Evolutionary conservation across 2,888 invertebrate genomes (phyloP).

Genomic region (Sicus ferrugineus): DNA sequence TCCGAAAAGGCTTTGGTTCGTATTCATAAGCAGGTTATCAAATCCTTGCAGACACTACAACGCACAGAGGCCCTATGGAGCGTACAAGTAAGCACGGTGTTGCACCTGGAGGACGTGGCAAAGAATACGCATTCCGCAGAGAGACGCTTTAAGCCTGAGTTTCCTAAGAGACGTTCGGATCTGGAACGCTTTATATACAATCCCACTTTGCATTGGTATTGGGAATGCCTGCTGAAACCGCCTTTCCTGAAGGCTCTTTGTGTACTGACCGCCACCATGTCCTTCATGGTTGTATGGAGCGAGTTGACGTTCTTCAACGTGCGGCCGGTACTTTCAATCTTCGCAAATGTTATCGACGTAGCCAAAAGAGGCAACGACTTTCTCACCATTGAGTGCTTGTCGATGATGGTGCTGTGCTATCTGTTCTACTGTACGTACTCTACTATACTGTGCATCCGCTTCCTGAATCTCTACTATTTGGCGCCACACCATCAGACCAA

Average conservation of each 20-base stretch:
- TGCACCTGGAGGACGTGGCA: conserved; percentile 87
- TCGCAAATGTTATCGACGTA: conserved; percentile 90
- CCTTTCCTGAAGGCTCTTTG: conserved; percentile 80
- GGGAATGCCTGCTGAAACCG: conserved; percentile 85
- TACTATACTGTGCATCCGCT: conserved; percentile 93
- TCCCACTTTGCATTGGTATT: conserved; percentile 90
- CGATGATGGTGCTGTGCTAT: conserved; percentile 91
- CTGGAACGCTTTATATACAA: conserved; percentile 71
- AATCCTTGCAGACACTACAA: conserved; percentile 89
- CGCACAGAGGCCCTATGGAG: conserved; percentile 95
- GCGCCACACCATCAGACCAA: conserved; percentile 98
- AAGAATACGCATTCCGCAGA: conserved; percentile 73
- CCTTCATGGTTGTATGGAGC: conserved; percentile 96
- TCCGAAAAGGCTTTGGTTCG: conserved; percentile 86
- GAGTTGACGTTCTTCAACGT: conserved; percentile 98
- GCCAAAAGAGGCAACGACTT: conserved; percentile 88
- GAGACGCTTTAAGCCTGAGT: conserved; percentile 73
- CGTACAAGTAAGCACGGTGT: conserved; percentile 79
- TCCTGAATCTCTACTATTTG: conserved; percentile 95
- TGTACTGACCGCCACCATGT: conserved; percentile 78
- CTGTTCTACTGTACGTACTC: conserved; percentile 98
- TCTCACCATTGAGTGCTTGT: conserved; percentile 92
- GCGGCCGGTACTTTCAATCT: conserved; percentile 90
- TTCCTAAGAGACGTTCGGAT: conserved; percentile 71
- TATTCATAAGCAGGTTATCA: conserved; percentile 91